Percentiles rank a stretch among this genome's conserved stretches.
These are phyloP conservation scores for Leptarthrus brevirostris DNA, from an alignment of 2,888 invertebrate genomes.

Conservation along the genomic window DNA sequence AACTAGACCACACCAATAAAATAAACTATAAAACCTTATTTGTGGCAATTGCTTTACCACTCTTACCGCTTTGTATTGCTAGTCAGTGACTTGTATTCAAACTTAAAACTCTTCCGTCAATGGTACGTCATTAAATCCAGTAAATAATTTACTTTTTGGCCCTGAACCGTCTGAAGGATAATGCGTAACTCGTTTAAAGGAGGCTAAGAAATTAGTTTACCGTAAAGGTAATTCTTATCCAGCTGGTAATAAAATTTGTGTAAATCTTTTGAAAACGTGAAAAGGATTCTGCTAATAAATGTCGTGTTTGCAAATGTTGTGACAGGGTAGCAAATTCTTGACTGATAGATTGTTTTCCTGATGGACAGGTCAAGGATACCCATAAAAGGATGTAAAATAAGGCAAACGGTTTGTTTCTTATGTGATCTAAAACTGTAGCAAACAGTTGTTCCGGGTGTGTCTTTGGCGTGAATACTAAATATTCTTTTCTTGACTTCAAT, in stretches of 20 bases:
- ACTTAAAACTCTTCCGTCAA: conserved; percentile 16
- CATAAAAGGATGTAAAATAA: conserved; percentile 3
- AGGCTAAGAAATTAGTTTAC: background rate
- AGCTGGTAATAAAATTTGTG: background rate
- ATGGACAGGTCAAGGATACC: conserved; percentile 31
- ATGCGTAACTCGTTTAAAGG: conserved; percentile 32
- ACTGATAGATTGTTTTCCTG: background rate
- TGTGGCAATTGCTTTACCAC: no score
- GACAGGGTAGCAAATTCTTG: conserved; percentile 18
- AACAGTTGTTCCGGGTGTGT: no score
- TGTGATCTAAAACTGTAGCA: no score
- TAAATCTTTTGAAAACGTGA: background rate
- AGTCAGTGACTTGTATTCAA: no score
- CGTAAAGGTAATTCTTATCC: background rate
- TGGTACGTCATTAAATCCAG: background rate
- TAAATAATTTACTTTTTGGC: conserved; percentile 24
- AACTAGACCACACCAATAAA: conserved; percentile 32
- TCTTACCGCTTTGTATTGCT: no score
- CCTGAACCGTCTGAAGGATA: background rate
- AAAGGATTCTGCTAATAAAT: conserved; percentile 3
- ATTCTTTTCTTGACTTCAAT: no score
- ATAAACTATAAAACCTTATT: background rate
- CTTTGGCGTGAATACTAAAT: no score
- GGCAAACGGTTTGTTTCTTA: background rate
- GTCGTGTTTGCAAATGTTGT: conserved; percentile 30